These are phyloP conservation scores for Phrynocephalus vlangalii DNA, from an alignment of 2,797 vertebrate species.

Conservation along the genomic window DNA sequence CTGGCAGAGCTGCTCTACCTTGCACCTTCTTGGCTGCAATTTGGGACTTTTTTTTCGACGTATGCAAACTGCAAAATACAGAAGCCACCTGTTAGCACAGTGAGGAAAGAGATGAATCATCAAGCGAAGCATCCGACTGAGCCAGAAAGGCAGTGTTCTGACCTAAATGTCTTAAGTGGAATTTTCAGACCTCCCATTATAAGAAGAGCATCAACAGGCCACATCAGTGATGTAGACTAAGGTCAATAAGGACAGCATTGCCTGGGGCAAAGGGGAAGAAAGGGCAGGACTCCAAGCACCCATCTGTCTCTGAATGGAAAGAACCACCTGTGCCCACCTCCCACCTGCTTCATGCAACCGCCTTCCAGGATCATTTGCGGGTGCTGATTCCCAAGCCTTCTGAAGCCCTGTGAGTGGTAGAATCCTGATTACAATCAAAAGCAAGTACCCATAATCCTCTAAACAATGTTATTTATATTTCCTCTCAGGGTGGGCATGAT, in stretches of 20 bases:
- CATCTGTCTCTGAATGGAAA: conserved; percentile 3
- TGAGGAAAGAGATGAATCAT: background rate
- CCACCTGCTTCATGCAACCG: conserved; percentile 22
- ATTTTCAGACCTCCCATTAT: conserved; percentile 6
- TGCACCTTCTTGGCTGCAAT: conserved; percentile 7
- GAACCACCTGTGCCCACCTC: background rate
- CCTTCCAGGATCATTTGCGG: background rate
- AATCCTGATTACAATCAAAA: conserved; percentile 18
- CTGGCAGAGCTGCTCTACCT: conserved; percentile 21
- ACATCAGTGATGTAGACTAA: background rate
- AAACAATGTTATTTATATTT: background rate
- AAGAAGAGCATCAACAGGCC: background rate
- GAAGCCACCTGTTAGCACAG: conserved; percentile 10
- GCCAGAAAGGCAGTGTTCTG: background rate
- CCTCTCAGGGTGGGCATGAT: background rate
- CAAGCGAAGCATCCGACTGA: background rate
- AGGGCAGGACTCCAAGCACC: background rate
- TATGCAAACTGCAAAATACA: conserved; percentile 20
- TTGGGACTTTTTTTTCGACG: background rate
- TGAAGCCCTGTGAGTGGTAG: background rate
- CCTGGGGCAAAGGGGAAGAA: background rate
- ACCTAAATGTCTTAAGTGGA: background rate
- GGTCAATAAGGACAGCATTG: conserved; percentile 21
- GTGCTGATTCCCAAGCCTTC: background rate
- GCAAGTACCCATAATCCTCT: conserved; percentile 9